Evolutionary conservation across 2,888 invertebrate genomes (phyloP).

Genomic region (Schizotus pectinicornis): DNA sequence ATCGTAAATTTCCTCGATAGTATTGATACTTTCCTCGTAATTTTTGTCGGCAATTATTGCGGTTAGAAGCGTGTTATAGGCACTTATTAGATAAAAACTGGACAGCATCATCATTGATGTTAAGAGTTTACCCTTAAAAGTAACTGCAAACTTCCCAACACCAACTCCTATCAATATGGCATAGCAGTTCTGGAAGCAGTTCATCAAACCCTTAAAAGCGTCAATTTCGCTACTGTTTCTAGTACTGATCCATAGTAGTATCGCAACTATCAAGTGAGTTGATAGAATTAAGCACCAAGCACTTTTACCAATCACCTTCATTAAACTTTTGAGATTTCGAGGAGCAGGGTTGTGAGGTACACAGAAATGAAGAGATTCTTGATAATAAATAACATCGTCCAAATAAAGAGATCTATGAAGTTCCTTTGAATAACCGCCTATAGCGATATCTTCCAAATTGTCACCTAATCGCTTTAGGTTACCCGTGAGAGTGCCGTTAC

Average conservation of each 20-base stretch:
- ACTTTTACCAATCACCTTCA: neutral
- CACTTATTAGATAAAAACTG: conserved; percentile 29
- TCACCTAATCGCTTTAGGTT: neutral
- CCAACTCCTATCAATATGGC: conserved; percentile 29
- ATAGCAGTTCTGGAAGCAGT: conserved; percentile 27
- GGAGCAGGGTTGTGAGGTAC: neutral
- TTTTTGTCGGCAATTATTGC: neutral
- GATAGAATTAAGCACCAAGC: neutral
- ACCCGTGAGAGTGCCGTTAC: neutral
- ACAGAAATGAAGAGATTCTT: neutral
- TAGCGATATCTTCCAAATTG: neutral
- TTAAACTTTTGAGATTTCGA: neutral
- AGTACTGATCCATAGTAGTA: neutral
- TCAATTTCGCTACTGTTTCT: conserved; percentile 11
- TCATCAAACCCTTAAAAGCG: conserved; percentile 22
- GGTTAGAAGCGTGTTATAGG: conserved; percentile 33
- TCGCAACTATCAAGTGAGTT: neutral
- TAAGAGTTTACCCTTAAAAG: conserved; percentile 23
- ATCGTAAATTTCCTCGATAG: neutral
- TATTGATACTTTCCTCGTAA: conserved; percentile 5
- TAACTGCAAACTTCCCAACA: conserved; percentile 31
- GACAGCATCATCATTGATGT: conserved; percentile 33
- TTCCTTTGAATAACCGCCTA: neutral
- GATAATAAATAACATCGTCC: neutral
- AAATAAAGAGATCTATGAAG: conserved; percentile 1